Evolutionary conservation across 2,888 invertebrate genomes (phyloP).

Genomic region (Cheilosia vernalis): DNA sequence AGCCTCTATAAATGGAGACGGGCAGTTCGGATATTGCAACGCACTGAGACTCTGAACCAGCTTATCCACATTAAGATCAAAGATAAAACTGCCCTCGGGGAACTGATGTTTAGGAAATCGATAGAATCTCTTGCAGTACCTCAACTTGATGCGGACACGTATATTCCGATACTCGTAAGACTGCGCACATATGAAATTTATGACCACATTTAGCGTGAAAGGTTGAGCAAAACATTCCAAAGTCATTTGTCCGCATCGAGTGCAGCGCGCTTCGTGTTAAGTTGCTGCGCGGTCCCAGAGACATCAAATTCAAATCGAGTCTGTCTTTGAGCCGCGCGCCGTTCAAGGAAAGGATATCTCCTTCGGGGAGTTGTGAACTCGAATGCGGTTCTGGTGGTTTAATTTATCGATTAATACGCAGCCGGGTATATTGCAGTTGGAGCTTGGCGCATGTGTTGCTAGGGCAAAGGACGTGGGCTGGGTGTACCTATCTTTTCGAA

Average conservation of each 20-base stretch:
- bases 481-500: conserved; percentile 11
- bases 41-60: conserved; percentile 37
- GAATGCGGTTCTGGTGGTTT: conserved; percentile 54
- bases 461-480: conserved; percentile 61
- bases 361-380: conserved; percentile 30
- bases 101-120: conserved; percentile 51
- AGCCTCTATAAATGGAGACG: neutral
- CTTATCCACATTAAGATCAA: conserved; percentile 68
- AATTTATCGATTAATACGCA: conserved; percentile 71
- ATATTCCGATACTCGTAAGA: neutral
- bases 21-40: conserved; percentile 46
- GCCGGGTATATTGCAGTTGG: conserved; percentile 57
- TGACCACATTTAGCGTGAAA: conserved; percentile 73
- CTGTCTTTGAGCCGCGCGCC: neutral
- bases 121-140: conserved; percentile 46
- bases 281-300: conserved; percentile 25
- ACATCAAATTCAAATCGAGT: conserved; percentile 41
- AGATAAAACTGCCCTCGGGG: conserved; percentile 34
- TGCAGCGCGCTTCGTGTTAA: conserved; percentile 47
- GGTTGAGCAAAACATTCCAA: conserved; percentile 74
- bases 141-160: conserved; percentile 33
- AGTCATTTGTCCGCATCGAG: conserved; percentile 72
- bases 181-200: conserved; percentile 57
- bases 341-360: conserved; percentile 36
- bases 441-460: conserved; percentile 61